These are phyloP conservation scores for Paedocypris sp. DNA, from an alignment of 2,113 vertebrate genomes.

Conservation along the genomic window DNA sequence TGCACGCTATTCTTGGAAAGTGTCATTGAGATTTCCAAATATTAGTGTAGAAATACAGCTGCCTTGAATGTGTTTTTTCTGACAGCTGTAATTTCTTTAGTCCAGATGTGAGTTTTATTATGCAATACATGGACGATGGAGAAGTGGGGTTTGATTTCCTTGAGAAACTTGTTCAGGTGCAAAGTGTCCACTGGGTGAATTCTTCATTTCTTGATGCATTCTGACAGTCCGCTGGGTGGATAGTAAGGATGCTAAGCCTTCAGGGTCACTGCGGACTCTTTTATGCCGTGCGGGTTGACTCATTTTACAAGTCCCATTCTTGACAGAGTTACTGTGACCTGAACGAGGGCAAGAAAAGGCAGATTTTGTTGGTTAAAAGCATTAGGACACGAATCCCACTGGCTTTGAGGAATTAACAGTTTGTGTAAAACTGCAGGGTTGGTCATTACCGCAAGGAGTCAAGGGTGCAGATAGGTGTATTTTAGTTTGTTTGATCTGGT, in stretches of 20 bases:
- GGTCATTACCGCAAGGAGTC: too few species aligned
- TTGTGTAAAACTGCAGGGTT: too few species aligned
- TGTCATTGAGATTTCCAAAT: neutral
- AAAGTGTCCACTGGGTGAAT: neutral
- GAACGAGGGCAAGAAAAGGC: neutral
- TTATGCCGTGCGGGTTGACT: neutral
- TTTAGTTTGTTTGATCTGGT: neutral
- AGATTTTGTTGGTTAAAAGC: neutral
- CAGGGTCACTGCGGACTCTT: neutral
- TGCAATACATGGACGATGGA: constrained; percentile 7
- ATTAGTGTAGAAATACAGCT: constrained; percentile 7
- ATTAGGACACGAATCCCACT: too few species aligned
- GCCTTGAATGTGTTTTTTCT: neutral
- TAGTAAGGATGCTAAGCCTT: constrained; percentile 2
- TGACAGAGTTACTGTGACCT: constrained; percentile 10
- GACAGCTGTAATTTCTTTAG: neutral
- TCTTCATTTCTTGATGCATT: neutral
- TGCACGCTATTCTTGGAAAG: neutral
- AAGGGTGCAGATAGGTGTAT: neutral
- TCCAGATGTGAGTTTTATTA: neutral
- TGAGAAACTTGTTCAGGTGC: neutral
- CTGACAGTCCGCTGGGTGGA: neutral
- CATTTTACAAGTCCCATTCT: neutral
- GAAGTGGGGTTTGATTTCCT: neutral
- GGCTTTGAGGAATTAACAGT: too few species aligned